Base-by-base conservation (phyloP, 2,113 vertebrate genomes). In the Nicator chloris region DNA sequence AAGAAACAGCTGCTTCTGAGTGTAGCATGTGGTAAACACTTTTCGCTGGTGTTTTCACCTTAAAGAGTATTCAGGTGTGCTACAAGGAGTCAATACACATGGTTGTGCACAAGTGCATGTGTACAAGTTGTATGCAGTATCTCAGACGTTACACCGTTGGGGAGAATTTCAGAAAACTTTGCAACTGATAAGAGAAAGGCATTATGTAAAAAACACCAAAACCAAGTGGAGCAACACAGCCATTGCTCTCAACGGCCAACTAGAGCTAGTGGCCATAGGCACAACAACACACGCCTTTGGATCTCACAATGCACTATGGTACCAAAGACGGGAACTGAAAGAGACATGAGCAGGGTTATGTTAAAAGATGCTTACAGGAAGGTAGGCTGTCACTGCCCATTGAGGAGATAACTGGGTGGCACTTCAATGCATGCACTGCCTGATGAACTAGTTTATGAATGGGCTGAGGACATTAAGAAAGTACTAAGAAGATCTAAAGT, bases 41-140 rank as follows among this genome's bases (percentile, higher is more conserved):
- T 63, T 5, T n/a, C 15, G 24, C 53, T 19, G 24, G 23, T 45
- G 65, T 24, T 51, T 28, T 22, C 70, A 63, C 57, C 40, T 59
- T 44, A 49, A 76, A 65, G 37, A 85, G n/a, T 44, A 71, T 47
- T 45, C 57, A 49, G 15, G 40, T 24, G 31, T n/a, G 37, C 42
- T 82, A 69, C 40, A 79, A 57, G 63, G 22, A 77, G 17, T 30
- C 50, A 75, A 45, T 17, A 85, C 39, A 40, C 26, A 17, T 3
- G 50, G 35, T 30, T 27, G 28, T 0, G 2, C 27, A 49, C 61
- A 87, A 35, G 9, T 3, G 3, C 28, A 12, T 0, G 2, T 7
- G 10, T 35, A 57, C n/a, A 15, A 72, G 37, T 26, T 13, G 39
- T 15, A 8, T 2, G 0, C 23, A 42, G 14, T 17, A 51, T 28